These are phyloP conservation scores for Neodiprion fabricii DNA, from an alignment of 1,140 invertebrate species.

Conservation along the genomic window DNA sequence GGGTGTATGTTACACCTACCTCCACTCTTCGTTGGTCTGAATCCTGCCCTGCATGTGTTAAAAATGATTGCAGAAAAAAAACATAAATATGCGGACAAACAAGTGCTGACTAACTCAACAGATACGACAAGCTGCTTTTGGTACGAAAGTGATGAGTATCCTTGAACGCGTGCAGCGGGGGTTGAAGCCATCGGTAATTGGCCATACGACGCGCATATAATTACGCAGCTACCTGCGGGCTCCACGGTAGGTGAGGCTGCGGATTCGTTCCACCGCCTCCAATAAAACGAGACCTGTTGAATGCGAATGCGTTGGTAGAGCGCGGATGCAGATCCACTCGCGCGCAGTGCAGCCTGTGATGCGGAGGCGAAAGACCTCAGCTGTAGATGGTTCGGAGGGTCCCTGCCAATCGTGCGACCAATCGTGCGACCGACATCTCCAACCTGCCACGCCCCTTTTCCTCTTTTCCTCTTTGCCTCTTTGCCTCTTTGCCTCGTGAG, in stretches of 20 bases:
- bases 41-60: no score
- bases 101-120: no score
- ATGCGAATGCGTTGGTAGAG: neutral
- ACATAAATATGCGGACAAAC: no score
- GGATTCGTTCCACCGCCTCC: neutral
- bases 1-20: no score
- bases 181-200: no score
- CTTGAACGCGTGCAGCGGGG: no score
- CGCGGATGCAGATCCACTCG: neutral
- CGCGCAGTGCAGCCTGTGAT: no score
- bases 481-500: neutral
- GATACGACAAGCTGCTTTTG: no score
- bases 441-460: neutral
- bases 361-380: neutral
- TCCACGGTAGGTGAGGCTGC: neutral
- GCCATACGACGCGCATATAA: no score
- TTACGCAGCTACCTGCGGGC: neutral
- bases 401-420: slow-evolving; percentile 6
- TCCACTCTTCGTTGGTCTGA: no score
- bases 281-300: neutral
- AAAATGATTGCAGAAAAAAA: no score
- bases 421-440: neutral
- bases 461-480: neutral
- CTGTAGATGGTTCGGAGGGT: slow-evolving; percentile 2
- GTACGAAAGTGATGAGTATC: no score